Conservation (phyloP, 2,113 vertebrate species). For the Daphoenositta chrysoptera region DNA sequence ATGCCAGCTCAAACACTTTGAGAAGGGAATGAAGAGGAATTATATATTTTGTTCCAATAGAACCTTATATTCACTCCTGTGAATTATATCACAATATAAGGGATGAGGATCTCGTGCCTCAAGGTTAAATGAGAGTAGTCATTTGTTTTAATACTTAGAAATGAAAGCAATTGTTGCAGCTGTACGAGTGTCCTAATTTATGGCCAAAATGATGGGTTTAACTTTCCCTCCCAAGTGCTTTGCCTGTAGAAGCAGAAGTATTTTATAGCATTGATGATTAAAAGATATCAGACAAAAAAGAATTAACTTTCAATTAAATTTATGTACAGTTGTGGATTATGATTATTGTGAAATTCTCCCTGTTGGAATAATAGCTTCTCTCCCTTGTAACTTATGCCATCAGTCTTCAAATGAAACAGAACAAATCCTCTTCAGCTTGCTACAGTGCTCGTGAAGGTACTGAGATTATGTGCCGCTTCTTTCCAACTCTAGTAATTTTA, state of each 20-base stretch:
- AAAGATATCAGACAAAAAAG: not conserved
- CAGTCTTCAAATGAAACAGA: not conserved
- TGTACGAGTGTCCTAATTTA: not conserved
- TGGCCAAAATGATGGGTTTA: not conserved
- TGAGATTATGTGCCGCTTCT: not conserved
- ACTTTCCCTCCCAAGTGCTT: not conserved
- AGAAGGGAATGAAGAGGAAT: not conserved
- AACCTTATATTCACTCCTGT: not conserved
- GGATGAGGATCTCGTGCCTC: not conserved
- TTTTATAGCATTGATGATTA: not conserved
- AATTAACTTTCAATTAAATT: conserved; percentile 34
- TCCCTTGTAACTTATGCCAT: not conserved
- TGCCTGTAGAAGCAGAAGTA: not conserved
- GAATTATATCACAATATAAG: not conserved
- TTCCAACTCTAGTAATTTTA: conserved; percentile 8
- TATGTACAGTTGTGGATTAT: conserved; percentile 2
- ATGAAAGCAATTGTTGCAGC: not conserved
- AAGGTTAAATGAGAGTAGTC: conserved; percentile 34
- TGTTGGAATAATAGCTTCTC: conserved; percentile 10
- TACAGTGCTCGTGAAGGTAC: not conserved
- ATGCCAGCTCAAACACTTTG: not conserved
- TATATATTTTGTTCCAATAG: not conserved
- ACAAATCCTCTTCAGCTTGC: not conserved
- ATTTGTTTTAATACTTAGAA: conserved; percentile 56
- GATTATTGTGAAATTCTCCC: not conserved